Percentiles rank a stretch among this genome's conserved stretches.
These are phyloP conservation scores for Aselliscus stoliczkanus DNA, from an alignment of 2,797 vertebrate genomes.

Conservation along the genomic window DNA sequence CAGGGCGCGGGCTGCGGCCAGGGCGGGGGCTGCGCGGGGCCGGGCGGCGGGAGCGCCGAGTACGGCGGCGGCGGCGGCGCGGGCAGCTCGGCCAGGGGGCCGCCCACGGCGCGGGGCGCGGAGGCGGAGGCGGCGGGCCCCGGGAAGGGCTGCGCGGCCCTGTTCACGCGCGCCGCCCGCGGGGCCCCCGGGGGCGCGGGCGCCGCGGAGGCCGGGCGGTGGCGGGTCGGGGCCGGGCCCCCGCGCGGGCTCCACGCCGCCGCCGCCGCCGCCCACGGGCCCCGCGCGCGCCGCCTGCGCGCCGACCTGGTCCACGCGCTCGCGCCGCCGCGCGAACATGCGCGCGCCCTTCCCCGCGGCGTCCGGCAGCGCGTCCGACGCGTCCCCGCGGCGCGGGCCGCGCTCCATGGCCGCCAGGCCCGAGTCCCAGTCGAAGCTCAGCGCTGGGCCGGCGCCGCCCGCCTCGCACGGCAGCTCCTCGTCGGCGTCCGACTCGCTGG, in stretches of 20 bases:
- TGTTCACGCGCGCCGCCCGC: too few species aligned
- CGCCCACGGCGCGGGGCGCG: too few species aligned
- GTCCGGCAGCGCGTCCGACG: conserved; percentile 93
- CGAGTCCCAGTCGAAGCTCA: conserved; percentile 92
- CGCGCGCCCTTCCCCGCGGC: conserved; percentile 94
- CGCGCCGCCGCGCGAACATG: conserved; percentile 95
- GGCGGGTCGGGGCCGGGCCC: conserved; percentile 63
- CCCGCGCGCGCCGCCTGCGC: conserved; percentile 81
- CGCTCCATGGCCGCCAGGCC: conserved; percentile 91
- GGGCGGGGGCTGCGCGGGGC: conserved; percentile 73
- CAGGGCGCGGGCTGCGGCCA: conserved; percentile 89
- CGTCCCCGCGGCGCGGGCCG: conserved; percentile 83
- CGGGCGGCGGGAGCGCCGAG: conserved; percentile 80
- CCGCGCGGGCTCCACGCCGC: conserved; percentile 87
- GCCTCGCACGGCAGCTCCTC: conserved; percentile 87
- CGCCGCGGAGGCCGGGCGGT: conserved; percentile 81
- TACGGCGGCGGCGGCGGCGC: conserved; percentile 84
- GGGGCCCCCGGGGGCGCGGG: conserved; percentile 79
- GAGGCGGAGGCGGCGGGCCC: too few species aligned
- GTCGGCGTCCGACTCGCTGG: conserved; percentile 88
- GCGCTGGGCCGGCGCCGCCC: conserved; percentile 82
- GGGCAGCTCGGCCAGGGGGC: conserved; percentile 84
- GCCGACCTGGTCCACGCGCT: conserved; percentile 94
- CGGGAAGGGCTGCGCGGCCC: too few species aligned
- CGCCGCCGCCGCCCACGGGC: conserved; percentile 84